Conservation (phyloP, 2,888 invertebrate genomes). For the Clitarchus hookeri region DNA sequence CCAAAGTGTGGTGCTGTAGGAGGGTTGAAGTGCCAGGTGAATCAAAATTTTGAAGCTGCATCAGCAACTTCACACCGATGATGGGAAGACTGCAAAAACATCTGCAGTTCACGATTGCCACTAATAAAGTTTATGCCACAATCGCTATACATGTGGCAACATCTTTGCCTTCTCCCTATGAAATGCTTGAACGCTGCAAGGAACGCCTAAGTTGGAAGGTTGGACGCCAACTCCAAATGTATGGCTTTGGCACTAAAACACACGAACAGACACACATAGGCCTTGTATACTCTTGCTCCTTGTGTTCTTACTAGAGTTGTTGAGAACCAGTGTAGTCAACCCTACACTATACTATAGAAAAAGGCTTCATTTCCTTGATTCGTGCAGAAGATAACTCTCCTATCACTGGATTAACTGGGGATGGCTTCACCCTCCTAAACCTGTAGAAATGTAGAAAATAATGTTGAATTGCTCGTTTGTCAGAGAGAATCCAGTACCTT, state of each 20-base stretch:
- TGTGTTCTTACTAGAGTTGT: too few relatives aligned
- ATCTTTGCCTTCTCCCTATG: neutral
- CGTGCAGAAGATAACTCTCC: too few relatives aligned
- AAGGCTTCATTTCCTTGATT: too few relatives aligned
- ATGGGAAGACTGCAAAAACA: neutral
- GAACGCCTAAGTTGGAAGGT: neutral
- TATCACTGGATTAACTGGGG: too few relatives aligned
- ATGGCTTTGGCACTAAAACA: neutral
- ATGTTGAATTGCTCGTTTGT: too few relatives aligned
- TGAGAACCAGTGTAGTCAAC: too few relatives aligned
- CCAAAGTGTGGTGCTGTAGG: neutral
- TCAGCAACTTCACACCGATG: neutral
- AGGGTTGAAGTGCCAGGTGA: neutral
- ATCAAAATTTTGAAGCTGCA: neutral
- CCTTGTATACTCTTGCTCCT: neutral
- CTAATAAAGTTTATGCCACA: neutral
- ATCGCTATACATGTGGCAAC: neutral
- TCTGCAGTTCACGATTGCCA: neutral
- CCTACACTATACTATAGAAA: too few relatives aligned
- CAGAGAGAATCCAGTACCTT: neutral
- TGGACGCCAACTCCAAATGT: neutral
- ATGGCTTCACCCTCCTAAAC: too few relatives aligned
- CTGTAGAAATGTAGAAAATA: too few relatives aligned
- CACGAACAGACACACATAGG: neutral
- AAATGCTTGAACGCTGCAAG: neutral